Base-by-base conservation (phyloP, 2,797 vertebrate genomes). In the Spondyliosoma cantharus region DNA sequence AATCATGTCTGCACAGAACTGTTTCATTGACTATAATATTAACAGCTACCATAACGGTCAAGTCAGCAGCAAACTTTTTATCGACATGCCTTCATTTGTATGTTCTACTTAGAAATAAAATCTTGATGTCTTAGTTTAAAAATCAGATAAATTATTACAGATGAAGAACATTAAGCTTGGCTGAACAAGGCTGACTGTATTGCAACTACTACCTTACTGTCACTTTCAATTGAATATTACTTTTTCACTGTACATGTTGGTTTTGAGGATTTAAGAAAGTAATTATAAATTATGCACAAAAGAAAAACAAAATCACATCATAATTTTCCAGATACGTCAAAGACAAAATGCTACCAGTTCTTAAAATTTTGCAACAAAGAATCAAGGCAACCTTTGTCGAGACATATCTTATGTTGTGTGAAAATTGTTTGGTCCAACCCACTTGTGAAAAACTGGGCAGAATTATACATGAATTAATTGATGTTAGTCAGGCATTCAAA, bases 241-340 rank as follows among this genome's bases (percentile, higher is more conserved):
- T 37, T 74, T 50, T 57, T 29, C 5, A 56, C 16, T 45, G 1
- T 6, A 19, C 11, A 22, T 37, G 20, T 37, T 52, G 12, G 6
- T 52, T 76, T 66, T 22, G 3, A 62, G 13, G 6, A 65, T 65
- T 76, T 61, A 56, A 25, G 6, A 70, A 65, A 65, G 48, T 3
- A 46, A 22, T 29, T 29, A 22, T 4, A 29, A 16, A 45, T 24
- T 45, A 2, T 45, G n/a, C 22, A 24, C 17, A 32, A 17, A 37
- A 43, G 14, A 25, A 19, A 22, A 29, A 29, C 27, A 29, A 22
- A 52, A 52, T 54, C 20, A 12, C 12, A 52, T 43, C 6, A 16
- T 16, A 27, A n/a, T 49, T 60, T 71, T 25, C 16, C 22, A 42
- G 19, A 43, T 20, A 42, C 42, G 56, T 15, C 0, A 15, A 27